Conservation (phyloP, 2,113 vertebrate species). For the Guaruba guarouba region DNA sequence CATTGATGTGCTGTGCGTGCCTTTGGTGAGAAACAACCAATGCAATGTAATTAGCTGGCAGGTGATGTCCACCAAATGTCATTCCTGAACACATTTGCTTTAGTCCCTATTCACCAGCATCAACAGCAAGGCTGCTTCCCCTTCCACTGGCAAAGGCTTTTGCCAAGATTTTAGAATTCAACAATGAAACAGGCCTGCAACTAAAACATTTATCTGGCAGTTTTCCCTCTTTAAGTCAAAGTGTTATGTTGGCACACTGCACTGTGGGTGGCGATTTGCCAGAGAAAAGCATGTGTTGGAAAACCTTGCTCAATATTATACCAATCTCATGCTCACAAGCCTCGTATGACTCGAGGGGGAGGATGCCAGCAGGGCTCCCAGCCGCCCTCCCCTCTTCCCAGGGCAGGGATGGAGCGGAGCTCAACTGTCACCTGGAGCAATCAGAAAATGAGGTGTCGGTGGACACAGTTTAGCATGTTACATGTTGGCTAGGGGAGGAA, state of each 20-base stretch:
- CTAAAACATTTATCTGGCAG: conserved; percentile 84
- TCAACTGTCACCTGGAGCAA: not conserved
- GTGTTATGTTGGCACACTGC: conserved; percentile 80
- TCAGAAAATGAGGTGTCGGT: not conserved
- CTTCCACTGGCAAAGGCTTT: conserved; percentile 73
- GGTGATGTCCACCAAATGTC: conserved; percentile 39
- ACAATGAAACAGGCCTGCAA: conserved; percentile 78
- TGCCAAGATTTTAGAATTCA: conserved; percentile 75
- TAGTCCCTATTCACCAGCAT: conserved; percentile 20
- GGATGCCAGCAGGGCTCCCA: conserved; percentile 10
- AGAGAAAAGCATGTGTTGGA: conserved; percentile 78
- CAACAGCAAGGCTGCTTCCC: conserved; percentile 43
- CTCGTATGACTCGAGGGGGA: conserved; percentile 53
- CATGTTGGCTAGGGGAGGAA: not conserved
- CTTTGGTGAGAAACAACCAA: not conserved
- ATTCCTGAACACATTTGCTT: conserved; percentile 30
- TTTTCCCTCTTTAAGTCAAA: conserved; percentile 84
- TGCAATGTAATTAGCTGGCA: not conserved
- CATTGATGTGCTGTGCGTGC: not conserved
- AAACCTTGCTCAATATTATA: conserved; percentile 76
- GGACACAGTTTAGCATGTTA: not conserved
- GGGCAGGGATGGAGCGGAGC: not conserved
- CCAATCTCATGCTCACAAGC: conserved; percentile 75
- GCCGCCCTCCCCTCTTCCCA: not conserved
- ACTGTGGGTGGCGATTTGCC: conserved; percentile 77